Evolutionary conservation across 1,140 invertebrate species (phyloP).

Genomic region (Agrypnia vestita): DNA sequence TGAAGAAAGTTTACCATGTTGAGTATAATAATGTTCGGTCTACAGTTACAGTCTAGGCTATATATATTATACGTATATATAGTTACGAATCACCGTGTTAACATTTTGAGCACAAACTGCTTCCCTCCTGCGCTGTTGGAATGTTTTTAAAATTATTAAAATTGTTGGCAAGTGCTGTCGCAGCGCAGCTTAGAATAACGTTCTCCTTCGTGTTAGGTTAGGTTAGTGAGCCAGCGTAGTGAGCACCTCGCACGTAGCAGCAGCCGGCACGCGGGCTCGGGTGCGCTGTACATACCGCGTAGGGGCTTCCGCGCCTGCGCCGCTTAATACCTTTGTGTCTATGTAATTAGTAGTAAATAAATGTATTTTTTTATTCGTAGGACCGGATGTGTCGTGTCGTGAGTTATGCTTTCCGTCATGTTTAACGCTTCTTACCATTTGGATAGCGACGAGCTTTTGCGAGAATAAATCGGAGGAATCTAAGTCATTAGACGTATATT

Average conservation of each 20-base stretch:
- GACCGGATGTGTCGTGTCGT: slow-evolving; percentile 2
- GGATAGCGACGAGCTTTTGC: slow-evolving; percentile 45
- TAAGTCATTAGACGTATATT: slow-evolving; percentile 61
- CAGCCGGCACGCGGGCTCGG: neutral
- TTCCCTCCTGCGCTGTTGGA: slow-evolving; percentile 48
- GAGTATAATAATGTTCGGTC: slow-evolving; percentile 53
- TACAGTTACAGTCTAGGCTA: slow-evolving; percentile 53
- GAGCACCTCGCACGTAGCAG: neutral
- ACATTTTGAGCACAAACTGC: slow-evolving; percentile 57
- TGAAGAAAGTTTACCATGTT: slow-evolving; percentile 41
- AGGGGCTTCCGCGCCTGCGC: neutral
- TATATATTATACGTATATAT: slow-evolving; percentile 58
- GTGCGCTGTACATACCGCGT: no score
- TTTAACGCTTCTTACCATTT: neutral
- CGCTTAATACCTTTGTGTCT: neutral
- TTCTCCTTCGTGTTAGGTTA: slow-evolving; percentile 31
- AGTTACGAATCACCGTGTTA: slow-evolving; percentile 55
- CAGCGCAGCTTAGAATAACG: neutral
- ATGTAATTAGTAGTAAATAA: slow-evolving; percentile 1
- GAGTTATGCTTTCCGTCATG: slow-evolving; percentile 8
- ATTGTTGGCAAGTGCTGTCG: slow-evolving; percentile 25
- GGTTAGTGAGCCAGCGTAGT: neutral
- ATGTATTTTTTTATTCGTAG: slow-evolving; percentile 20
- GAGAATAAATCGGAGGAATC: slow-evolving; percentile 52
- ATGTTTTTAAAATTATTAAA: slow-evolving; percentile 21